These are phyloP conservation scores for Aythya baeri DNA, from an alignment of 2,113 vertebrate species.

Conservation along the genomic window DNA sequence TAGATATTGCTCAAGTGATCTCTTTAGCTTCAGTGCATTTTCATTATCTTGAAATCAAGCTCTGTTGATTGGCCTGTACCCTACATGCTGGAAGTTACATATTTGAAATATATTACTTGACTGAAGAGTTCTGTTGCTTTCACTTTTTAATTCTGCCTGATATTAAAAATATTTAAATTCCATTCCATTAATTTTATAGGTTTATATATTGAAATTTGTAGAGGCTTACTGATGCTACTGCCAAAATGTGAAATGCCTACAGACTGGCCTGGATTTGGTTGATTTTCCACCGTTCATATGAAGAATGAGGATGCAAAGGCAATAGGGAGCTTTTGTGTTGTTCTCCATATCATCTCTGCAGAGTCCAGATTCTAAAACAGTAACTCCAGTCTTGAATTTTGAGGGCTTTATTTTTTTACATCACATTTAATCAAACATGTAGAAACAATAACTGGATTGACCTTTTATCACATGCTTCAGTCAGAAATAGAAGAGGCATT, in stretches of 20 bases:
- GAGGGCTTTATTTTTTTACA: background rate
- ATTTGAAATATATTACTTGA: background rate
- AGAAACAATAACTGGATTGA: background rate
- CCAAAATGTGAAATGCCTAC: background rate
- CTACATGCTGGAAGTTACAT: background rate
- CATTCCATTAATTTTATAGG: background rate
- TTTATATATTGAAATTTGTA: background rate
- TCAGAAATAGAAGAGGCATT: background rate
- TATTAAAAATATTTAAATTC: background rate
- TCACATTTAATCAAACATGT: background rate
- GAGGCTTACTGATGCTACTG: background rate
- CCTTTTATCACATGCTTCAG: background rate
- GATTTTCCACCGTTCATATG: background rate
- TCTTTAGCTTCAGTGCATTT: slow-evolving; percentile 37
- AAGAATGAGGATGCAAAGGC: background rate
- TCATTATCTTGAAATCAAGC: background rate
- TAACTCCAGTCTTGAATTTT: background rate
- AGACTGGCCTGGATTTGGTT: background rate
- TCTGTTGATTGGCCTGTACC: background rate
- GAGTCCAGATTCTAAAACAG: background rate
- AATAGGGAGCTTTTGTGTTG: background rate
- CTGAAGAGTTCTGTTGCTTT: background rate
- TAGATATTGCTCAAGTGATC: background rate
- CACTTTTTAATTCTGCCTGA: background rate
- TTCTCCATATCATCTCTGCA: background rate